Base-by-base conservation (phyloP, 1,140 invertebrate species). In the Pseudomyrmex sp. region DNA sequence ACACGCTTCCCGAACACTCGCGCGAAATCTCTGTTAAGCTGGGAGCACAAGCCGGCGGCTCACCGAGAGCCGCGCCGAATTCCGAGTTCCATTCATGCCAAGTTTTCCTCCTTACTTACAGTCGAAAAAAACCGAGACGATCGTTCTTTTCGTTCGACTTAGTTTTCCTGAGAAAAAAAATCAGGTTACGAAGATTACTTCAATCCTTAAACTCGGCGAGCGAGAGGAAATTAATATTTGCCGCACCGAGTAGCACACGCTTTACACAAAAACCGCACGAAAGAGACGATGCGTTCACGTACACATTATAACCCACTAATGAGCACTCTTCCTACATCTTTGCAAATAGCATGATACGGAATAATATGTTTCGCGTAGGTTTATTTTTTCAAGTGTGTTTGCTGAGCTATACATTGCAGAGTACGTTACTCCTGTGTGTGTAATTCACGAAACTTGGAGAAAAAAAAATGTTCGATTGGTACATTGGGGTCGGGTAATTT, bases 21-120 rank as follows among this genome's bases (percentile, higher is more conserved):
- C 54, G 56, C 74, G 54, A 89, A 86, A 86, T 89, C 88, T 88
- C 87, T 70, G 84, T 75, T 84, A 89, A 89, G 80, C 80, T 70
- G n/a, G 54, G 35, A 61, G 59, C 86, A 35, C 35, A 46, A 88
- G 46, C 46, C 35, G 20, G 52, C 74, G 26, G 83, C 87, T 13
- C 76, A 62, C 59, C 68, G 54, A 54, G 75, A 70, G 52, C 58
- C 50, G 7, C 52, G 62, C 59, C 35, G 35, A 35, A 20, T 70
- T 70, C 54, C 52, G 46, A 69, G 15, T 70, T 77, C 61, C 68
- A 72, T 50, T 68, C 77, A 61, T 23, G 50, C 15, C 63, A 52
- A 83, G 23, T 62, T 68, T 44, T 7, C 5, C 50, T 18, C 18
- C 15, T 18, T 18, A 26, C 12, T 52, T n/a, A 26, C 26, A 23